phyloP scores from a whole-genome alignment of 2,797 vertebrate genomes.

The Ptychadena robeensis region DNA sequence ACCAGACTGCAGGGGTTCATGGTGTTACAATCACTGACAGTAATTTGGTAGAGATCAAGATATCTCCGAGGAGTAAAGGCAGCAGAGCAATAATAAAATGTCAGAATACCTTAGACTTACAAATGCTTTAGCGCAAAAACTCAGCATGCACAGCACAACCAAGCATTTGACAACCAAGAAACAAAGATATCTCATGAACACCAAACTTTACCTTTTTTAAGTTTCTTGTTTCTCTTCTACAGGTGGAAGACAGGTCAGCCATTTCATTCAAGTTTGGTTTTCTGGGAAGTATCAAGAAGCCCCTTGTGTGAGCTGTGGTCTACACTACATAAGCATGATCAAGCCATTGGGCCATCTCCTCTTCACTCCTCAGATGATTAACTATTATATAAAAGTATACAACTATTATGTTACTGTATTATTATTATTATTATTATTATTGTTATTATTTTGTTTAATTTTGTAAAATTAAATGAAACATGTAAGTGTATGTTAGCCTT shows the following conservation, averaged over 20 bases:
- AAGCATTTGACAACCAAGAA: not conserved
- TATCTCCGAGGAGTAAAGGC: not conserved
- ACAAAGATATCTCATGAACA: not conserved
- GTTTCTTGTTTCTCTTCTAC: not conserved
- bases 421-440: too few species aligned
- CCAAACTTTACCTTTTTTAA: not conserved
- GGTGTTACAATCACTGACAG: constrained; percentile 2
- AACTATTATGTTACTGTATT: too few species aligned
- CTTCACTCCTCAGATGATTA: too few species aligned
- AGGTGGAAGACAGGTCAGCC: not conserved
- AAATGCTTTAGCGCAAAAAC: not conserved
- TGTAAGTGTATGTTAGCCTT: too few species aligned
- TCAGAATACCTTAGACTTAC: not conserved
- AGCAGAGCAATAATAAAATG: not conserved
- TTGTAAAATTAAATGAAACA: too few species aligned
- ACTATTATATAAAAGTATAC: too few species aligned
- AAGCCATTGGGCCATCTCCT: not conserved
- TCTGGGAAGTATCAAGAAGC: not conserved
- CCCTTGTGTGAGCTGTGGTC: not conserved
- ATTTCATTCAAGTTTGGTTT: not conserved
- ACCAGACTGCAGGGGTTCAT: constrained; percentile 3
- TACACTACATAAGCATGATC: not conserved
- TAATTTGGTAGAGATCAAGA: constrained; percentile 9
- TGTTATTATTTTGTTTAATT: too few species aligned
- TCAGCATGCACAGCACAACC: not conserved